Evolutionary conservation across 2,888 invertebrate species (phyloP).

Genomic region (Dromius quadrimaculatus): DNA sequence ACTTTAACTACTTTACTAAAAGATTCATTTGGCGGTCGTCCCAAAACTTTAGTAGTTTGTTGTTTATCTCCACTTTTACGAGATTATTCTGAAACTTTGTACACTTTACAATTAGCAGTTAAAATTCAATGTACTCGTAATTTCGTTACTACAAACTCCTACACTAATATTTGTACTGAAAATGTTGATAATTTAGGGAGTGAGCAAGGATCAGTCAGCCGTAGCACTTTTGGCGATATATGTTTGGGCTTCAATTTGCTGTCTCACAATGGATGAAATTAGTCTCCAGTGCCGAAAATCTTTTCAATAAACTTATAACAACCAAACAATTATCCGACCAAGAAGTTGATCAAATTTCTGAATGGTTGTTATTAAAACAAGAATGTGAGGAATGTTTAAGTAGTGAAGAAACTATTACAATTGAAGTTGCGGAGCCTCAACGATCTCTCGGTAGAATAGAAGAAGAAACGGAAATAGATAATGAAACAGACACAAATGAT

Average conservation of each 20-base stretch:
- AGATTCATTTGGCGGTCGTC: constrained; percentile 82
- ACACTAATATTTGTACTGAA: constrained; percentile 58
- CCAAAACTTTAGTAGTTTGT: constrained; percentile 79
- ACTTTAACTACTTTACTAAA: constrained; percentile 77
- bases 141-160: constrained; percentile 79
- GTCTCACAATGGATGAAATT: constrained; percentile 85
- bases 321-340: constrained; percentile 78
- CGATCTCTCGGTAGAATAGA: constrained; percentile 70
- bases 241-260: constrained; percentile 84
- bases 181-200: constrained; percentile 47
- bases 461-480: constrained; percentile 66
- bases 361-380: constrained; percentile 87
- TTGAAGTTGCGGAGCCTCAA: constrained; percentile 68
- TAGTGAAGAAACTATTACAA: constrained; percentile 66
- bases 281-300: constrained; percentile 85
- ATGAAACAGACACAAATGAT: constrained; percentile 65
- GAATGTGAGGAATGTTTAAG: constrained; percentile 88
- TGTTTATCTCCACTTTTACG: constrained; percentile 79
- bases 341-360: constrained; percentile 82
- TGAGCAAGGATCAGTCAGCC: constrained; percentile 53
- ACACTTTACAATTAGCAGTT: constrained; percentile 76
- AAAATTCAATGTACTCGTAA: constrained; percentile 78
- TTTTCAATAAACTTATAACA: constrained; percentile 81
- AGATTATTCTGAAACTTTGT: constrained; percentile 77
- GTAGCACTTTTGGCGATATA: constrained; percentile 62